A percentile compares a stretch with the other conserved stretches of the same genome.
These are phyloP conservation scores for Diaperis boleti DNA, from an alignment of 2,888 invertebrate species.

Conservation along the genomic window DNA sequence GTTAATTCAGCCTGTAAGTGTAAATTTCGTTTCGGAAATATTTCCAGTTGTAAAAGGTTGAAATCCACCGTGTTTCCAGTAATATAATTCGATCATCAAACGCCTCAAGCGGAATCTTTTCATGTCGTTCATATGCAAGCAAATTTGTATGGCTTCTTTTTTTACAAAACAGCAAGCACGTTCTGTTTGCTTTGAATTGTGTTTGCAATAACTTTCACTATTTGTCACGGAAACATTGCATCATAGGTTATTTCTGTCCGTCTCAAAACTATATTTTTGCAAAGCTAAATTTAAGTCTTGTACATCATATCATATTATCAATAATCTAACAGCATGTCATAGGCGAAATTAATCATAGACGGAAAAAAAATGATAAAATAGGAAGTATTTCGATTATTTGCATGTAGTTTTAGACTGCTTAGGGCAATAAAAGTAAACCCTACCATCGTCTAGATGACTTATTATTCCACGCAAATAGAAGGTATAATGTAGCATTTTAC, in stretches of 20 bases:
- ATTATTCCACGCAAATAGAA: no score
- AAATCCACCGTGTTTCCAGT: constrained; percentile 1
- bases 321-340: no score
- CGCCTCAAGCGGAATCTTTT: constrained; percentile 25
- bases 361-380: no score
- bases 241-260: background rate
- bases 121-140: constrained; percentile 28
- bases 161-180: constrained; percentile 9
- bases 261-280: no score
- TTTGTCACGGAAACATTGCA: background rate
- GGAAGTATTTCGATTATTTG: no score
- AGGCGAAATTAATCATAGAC: no score
- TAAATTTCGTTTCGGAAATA: constrained; percentile 21
- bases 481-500: no score
- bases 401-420: no score
- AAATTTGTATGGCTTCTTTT: constrained; percentile 31
- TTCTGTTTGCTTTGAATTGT: constrained; percentile 3
- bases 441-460: no score
- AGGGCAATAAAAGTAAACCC: no score
- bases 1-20: constrained; percentile 29
- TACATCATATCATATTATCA: no score
- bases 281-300: no score
- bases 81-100: constrained; percentile 24
- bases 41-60: constrained; percentile 24
- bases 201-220: background rate